A percentile compares a stretch with the other conserved stretches of the same genome.
Evolutionary conservation across 2,797 vertebrate genomes (phyloP).

Genomic region (Pyrocephalus nanus): DNA sequence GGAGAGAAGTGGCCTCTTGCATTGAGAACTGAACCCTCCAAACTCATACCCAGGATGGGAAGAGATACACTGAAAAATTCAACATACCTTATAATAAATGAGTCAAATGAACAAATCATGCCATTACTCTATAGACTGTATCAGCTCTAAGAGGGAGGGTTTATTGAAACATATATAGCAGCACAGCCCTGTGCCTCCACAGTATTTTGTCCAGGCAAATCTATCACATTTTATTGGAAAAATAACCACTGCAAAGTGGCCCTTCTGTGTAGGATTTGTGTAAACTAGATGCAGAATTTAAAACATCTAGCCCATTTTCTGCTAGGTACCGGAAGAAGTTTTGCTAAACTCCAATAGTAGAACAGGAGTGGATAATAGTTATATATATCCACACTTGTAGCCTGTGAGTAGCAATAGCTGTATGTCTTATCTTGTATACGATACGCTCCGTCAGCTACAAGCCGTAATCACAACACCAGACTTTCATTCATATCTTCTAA

Average conservation of each 20-base stretch:
- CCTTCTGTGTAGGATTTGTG: neutral
- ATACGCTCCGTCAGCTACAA: neutral
- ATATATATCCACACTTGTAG: neutral
- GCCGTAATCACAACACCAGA: neutral
- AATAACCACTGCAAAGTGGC: neutral
- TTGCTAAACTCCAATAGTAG: neutral
- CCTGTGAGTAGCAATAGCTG: neutral
- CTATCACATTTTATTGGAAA: neutral
- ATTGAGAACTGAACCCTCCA: neutral
- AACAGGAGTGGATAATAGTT: accelerated
- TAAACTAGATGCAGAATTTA: neutral
- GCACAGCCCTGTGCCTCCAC: neutral
- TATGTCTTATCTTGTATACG: neutral
- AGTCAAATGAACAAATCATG: neutral
- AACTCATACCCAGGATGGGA: neutral
- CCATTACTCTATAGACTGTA: accelerated
- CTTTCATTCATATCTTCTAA: constrained; percentile 34
- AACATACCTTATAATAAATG: neutral
- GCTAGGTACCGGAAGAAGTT: neutral
- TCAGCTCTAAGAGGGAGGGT: neutral
- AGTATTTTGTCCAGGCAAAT: neutral
- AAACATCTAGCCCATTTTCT: neutral
- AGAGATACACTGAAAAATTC: neutral
- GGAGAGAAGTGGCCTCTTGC: neutral
- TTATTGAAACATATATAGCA: neutral